Percentiles rank a stretch among this genome's conserved stretches.
These are phyloP conservation scores for Stegodyphus dumicola DNA, from an alignment of 1,140 invertebrate genomes.

Conservation along the genomic window DNA sequence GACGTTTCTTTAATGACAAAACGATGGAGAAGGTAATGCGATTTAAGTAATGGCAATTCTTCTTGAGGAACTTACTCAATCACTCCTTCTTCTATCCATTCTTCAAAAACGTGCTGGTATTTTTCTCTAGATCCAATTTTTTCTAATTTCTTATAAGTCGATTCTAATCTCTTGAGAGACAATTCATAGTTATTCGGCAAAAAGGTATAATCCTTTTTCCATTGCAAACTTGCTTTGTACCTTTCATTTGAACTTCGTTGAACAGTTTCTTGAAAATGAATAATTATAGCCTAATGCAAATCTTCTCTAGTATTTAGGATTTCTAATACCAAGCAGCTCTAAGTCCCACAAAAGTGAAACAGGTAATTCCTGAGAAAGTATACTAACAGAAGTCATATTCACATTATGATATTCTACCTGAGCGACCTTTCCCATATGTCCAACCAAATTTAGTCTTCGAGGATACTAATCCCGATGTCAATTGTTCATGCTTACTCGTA, in stretches of 20 bases:
- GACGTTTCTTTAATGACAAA: background rate
- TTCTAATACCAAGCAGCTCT: background rate
- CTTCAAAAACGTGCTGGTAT: conserved; percentile 8
- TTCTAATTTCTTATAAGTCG: conserved; percentile 11
- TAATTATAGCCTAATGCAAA: background rate
- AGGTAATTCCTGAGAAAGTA: conserved; percentile 12
- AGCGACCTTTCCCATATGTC: conserved; percentile 20
- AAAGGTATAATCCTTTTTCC: background rate
- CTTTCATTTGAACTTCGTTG: background rate
- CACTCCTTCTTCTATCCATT: background rate
- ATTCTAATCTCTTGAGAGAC: conserved; percentile 13
- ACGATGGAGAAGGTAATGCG: background rate
- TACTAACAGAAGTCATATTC: conserved; percentile 13
- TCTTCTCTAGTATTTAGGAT: background rate
- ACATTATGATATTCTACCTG: background rate
- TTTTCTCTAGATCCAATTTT: conserved; percentile 24
- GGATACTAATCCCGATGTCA: background rate
- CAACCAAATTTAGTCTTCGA: conserved; percentile 6
- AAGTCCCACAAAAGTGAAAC: conserved; percentile 21
- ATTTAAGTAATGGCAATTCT: background rate
- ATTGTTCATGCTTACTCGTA: background rate
- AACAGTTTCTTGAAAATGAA: conserved; percentile 10
- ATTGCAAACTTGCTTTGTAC: conserved; percentile 4
- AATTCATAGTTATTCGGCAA: conserved; percentile 1
- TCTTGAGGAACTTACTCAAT: background rate